Evolutionary conservation across 2,113 vertebrate genomes (phyloP), one percentile per base, ranked within the genome.

Genomic region (Pangasianodon hypophthalmus): DNA sequence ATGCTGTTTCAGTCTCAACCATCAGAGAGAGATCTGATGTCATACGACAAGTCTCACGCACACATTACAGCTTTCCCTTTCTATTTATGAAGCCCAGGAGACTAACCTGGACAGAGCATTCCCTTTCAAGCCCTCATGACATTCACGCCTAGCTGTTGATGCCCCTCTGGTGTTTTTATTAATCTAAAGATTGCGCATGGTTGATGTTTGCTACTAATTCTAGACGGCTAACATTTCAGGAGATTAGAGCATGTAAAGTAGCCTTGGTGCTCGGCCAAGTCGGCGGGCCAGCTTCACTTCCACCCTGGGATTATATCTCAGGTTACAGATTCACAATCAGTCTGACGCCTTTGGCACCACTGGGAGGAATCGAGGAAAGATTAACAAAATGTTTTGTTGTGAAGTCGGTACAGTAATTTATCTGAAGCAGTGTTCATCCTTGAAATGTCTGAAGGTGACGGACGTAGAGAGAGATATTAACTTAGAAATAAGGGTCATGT

Each of bases 281-380:
- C 44, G 4, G 0, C 14, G 6, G 52, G 52, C 62, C 67, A 60
- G 41, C 54, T 89, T 29, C 56, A 44, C 54, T 89, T 73, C 69
- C 67, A 85, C 85, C 77, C 58, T 37, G 32, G 52, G 84, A 86
- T 82, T 60, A 54, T 64, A 85, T 71, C 88, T 91, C 60, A 88
- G 86, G 87, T 92, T 90, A 83, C 54, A 46, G 64, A 80, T 84
- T 86, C 90, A 80, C 90, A 86, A 86, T 87, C 87, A 60, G 41
- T 87, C 77, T 88, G 86, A 29, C 19, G 48, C 71, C 50, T 87
- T 32, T 91, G 88, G 88, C 88, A 87, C 84, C 60, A 69, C 84
- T 41, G 18, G 77, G 13, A 84, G 90, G 77, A 89, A 81, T 93
- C 77, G 73, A 92, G 87, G 88, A 90, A 93, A 84, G 84, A 90